Evolutionary conservation across 2,797 vertebrate species (phyloP), one percentile per base, ranked within the genome.

Genomic region (Leuciscus waleckii): DNA sequence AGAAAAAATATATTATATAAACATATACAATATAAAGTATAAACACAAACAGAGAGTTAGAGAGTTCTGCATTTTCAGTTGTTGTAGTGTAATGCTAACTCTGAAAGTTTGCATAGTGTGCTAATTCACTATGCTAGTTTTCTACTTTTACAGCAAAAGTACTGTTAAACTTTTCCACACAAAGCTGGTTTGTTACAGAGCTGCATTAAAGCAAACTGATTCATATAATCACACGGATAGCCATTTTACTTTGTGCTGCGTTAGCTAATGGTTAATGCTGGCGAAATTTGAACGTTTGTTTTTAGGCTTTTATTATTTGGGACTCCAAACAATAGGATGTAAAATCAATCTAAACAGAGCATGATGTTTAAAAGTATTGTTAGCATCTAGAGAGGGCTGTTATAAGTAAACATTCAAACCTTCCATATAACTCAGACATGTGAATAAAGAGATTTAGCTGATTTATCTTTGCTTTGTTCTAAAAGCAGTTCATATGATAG

Each of bases 241-340:
- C 46, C 37, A 19, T 29, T 41, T 78, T 10, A 17, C 11, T 63
- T 17, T 63, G 23, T 56, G 32, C 11, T 77, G 21, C 75, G 58
- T 78, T 78, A 78, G 76, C 35, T 78, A 78, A 17, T 58, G 49
- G 74, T 51, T 23, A 37, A 76, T 9, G 14, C 35, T 78, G 54
- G 37, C 23, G 19, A 41, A 6, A n/a, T 21, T 63, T 29, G n/a
- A 43, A 63, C 43, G 56, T 56, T 56, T 78, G 35, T 78, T 41
- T 61, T 39, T 11, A 61, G 13, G 37, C 14, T 78, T 78, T 43
- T 78, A 63, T 78, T 19, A 56, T 63, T 26, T 26, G 13, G 75
- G 75, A 78, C 51, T 5, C 32, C 19, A 77, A 39, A 35, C 35
- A 61, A 17, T 6, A 77, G 54, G 21, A 61, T 29, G 26, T 49